Percentiles rank a stretch among this genome's conserved stretches.
Conservation (phyloP, 2,113 vertebrate species). For the Ahaetulla prasina region DNA sequence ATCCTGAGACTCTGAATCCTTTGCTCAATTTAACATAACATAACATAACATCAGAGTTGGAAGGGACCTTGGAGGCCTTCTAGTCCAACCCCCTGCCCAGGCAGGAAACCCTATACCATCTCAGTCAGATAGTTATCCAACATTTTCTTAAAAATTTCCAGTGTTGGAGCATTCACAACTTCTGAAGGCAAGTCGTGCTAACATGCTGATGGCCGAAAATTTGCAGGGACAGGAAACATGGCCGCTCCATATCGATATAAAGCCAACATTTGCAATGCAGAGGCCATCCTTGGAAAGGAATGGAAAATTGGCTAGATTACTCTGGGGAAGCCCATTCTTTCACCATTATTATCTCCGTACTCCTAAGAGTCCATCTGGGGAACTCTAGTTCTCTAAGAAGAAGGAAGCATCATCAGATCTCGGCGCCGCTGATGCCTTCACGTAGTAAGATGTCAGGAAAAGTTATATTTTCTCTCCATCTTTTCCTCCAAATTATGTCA, state of each 20-base stretch:
- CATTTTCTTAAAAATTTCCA: too few relatives aligned
- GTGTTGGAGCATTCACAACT: too few relatives aligned
- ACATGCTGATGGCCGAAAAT: not conserved
- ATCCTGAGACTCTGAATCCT: not conserved
- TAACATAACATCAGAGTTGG: too few relatives aligned
- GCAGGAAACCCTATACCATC: too few relatives aligned
- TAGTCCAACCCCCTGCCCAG: too few relatives aligned
- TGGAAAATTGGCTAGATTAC: not conserved
- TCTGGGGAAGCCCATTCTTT: conserved; percentile 6
- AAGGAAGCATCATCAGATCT: not conserved
- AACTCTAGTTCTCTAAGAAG: not conserved
- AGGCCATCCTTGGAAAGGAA: conserved; percentile 18
- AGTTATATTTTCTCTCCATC: conserved; percentile 42
- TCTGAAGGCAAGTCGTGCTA: too few relatives aligned
- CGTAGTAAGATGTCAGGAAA: conserved; percentile 33
- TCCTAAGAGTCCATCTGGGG: not conserved
- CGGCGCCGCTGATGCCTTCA: conserved; percentile 30
- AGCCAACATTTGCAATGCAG: not conserved
- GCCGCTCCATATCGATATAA: not conserved
- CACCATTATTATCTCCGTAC: not conserved
- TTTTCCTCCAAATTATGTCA: conserved; percentile 34
- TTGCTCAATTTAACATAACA: too few relatives aligned
- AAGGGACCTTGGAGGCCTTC: too few relatives aligned
- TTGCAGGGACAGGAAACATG: not conserved
- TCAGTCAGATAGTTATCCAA: too few relatives aligned